Base-by-base conservation (phyloP, 2,888 invertebrate species). In the Drosophila mimetica region DNA sequence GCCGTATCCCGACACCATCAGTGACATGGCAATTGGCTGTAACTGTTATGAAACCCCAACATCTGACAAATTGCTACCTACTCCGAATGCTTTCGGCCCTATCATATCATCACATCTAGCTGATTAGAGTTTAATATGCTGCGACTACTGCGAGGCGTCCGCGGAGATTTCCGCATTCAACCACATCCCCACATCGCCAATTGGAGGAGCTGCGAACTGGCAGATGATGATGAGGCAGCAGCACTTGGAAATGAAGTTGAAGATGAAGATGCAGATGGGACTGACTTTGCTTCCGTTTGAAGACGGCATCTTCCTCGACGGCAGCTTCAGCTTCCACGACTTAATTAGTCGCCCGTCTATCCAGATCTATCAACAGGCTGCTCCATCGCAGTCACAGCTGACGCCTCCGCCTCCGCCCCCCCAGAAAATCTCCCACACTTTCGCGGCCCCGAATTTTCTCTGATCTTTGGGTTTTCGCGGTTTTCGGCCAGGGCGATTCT, bases 351-450 rank as follows among this genome's bases (percentile, higher is more conserved):
- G 61, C 65, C 57, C 54, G 79, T 73, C 66, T 53, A 65, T 78
- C 82, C 60, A 44, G 44, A 67, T 16, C 47, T 52, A 61, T 67
- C 66, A 66, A 48, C 71, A 59, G 86, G 69, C 83, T 76, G 74
- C 64, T 44, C 37, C 25, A 42, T 8, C 36, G 34, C 44, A 42
- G 48, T 67, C 67, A 58, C 88, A 85, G 79, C 85, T 85, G 88
- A 64, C 70, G 44, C 34, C n/a, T n/a, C n/a, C n/a, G n/a, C n/a
- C n/a, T n/a, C n/a, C n/a, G n/a, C n/a, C n/a, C n/a, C 37, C 20
- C 36, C 28, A 11, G 6, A 52, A 52, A 28, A 39, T 69, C 85
- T 86, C 89, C 89, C 88, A 90, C 89, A 88, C 89, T 89, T 90
- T 90, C 89, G 77, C 81, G 76, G 76, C 69, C 76, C 75, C 42